Conservation (phyloP, 2,797 vertebrate genomes). For the Carapus acus region DNA sequence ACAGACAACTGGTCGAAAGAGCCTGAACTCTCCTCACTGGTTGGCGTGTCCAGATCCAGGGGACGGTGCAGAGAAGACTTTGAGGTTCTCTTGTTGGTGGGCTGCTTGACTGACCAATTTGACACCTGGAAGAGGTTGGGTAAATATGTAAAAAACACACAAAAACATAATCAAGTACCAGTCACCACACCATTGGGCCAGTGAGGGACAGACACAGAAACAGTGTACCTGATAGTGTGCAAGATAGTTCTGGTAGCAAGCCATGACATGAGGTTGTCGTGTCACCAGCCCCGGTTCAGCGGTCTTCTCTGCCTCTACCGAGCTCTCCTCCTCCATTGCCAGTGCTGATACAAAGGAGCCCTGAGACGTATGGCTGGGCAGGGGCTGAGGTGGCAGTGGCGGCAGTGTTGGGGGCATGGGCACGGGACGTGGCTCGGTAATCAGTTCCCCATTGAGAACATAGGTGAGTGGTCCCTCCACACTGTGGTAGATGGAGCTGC, state of each 20-base stretch:
- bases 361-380: conserved; percentile 89
- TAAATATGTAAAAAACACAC: neutral
- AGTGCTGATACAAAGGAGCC: conserved; percentile 95
- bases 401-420: conserved; percentile 74
- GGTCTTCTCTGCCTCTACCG: conserved; percentile 80
- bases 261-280: conserved; percentile 88
- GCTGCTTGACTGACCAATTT: conserved; percentile 95
- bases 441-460: conserved; percentile 77
- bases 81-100: conserved; percentile 94
- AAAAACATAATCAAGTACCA: neutral
- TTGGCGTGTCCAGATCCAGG: conserved; percentile 92
- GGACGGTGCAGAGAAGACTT: conserved; percentile 96
- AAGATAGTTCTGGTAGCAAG: conserved; percentile 91
- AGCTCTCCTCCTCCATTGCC: conserved; percentile 89
- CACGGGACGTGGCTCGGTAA: conserved; percentile 77
- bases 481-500: conserved; percentile 94
- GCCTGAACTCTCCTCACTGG: conserved; percentile 89
- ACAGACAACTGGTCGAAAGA: conserved; percentile 93
- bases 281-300: conserved; percentile 79
- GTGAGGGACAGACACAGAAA: neutral
- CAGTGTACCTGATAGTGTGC: conserved; percentile 79
- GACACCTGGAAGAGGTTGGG: conserved; percentile 71
- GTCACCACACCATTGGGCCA: no score
- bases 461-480: conserved; percentile 89
- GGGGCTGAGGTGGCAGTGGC: conserved; percentile 70